Conservation (phyloP, 2,113 vertebrate species). For the Motacilla alba region DNA sequence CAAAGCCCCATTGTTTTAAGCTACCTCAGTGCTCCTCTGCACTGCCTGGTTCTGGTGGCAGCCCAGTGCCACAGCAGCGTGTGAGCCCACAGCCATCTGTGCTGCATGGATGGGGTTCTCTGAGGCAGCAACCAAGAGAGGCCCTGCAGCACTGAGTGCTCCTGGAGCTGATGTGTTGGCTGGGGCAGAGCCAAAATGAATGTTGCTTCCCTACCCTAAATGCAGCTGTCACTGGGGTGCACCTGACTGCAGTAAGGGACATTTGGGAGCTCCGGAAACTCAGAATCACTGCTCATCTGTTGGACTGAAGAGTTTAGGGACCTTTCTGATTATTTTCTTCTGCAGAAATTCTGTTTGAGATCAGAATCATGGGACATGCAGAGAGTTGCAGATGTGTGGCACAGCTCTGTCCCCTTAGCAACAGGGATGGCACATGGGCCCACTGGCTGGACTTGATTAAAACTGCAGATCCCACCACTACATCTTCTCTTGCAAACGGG, state of each 20-base stretch:
- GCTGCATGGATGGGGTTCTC: fast-evolving
- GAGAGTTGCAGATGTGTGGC: neutral
- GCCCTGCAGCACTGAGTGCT: neutral
- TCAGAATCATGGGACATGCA: fast-evolving
- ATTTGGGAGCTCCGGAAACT: neutral
- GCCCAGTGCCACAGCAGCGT: neutral
- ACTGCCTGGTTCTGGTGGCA: neutral
- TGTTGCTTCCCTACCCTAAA: neutral
- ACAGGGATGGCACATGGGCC: neutral
- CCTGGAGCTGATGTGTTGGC: fast-evolving
- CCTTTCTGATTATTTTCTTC: neutral
- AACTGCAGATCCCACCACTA: neutral
- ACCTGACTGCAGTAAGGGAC: neutral
- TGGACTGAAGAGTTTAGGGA: neutral
- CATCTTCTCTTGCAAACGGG: neutral
- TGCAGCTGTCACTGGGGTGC: neutral
- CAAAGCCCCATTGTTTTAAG: neutral
- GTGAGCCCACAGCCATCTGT: fast-evolving
- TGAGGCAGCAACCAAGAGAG: neutral
- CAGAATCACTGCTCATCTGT: neutral
- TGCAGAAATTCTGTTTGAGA: neutral
- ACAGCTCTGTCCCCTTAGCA: neutral
- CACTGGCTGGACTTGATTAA: neutral
- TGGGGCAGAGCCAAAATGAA: neutral
- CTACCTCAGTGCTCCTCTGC: neutral